phyloP scores from a whole-genome alignment of 2,888 invertebrate species.

The Arctia plantaginis region DNA sequence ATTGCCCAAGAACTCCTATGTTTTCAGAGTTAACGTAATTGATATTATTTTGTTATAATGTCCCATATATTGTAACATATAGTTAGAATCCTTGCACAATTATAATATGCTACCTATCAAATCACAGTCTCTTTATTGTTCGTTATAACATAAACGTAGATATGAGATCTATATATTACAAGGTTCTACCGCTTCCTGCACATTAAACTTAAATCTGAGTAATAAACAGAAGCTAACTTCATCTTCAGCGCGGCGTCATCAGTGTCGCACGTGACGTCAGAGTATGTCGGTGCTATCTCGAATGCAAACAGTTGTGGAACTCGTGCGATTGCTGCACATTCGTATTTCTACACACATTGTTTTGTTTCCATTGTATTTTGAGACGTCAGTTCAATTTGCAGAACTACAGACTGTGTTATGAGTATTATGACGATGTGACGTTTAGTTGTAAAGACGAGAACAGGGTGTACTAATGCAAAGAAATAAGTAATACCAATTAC shows the following conservation, averaged over 20 bases:
- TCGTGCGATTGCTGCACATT: slow-evolving; percentile 68
- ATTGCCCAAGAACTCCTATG: too few species aligned
- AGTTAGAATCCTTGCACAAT: too few species aligned
- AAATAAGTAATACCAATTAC: too few species aligned
- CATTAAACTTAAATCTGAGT: slow-evolving; percentile 3
- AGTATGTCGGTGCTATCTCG: slow-evolving; percentile 68
- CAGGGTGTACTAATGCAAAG: too few species aligned
- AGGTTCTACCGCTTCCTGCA: background rate
- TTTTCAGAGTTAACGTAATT: too few species aligned
- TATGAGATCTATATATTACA: background rate
- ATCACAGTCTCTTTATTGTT: background rate
- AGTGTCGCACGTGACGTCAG: slow-evolving; percentile 53
- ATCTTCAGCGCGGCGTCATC: slow-evolving; percentile 24
- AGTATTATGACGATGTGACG: background rate
- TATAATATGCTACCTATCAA: background rate
- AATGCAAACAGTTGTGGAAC: slow-evolving; percentile 74
- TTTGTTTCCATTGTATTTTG: slow-evolving; percentile 56
- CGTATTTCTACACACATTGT: slow-evolving; percentile 58
- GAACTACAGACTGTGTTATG: background rate
- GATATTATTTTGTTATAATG: too few species aligned
- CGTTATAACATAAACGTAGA: background rate
- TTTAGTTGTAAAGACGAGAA: background rate
- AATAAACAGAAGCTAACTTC: slow-evolving; percentile 19
- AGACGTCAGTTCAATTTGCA: slow-evolving; percentile 21
- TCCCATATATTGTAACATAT: too few species aligned